These are phyloP conservation scores for Cerastoderma edule DNA, from an alignment of 2,888 invertebrate species.

Conservation along the genomic window DNA sequence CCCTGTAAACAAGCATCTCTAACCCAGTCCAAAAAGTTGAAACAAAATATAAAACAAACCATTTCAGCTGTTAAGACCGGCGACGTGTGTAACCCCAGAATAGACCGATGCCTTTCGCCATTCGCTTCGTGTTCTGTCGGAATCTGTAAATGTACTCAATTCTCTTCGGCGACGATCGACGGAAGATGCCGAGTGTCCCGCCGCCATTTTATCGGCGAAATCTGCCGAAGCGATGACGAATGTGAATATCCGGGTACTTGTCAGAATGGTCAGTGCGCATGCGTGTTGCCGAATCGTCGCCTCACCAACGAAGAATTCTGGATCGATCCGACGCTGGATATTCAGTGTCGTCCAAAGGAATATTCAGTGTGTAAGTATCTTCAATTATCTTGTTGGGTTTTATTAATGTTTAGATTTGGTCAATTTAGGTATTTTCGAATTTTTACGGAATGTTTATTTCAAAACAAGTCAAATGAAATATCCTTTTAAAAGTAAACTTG, in stretches of 20 bases:
- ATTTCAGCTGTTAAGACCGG: slow-evolving; percentile 51
- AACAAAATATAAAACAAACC: neutral
- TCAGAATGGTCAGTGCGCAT: slow-evolving; percentile 60
- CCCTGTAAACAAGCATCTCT: no score
- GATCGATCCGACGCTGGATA: slow-evolving; percentile 61
- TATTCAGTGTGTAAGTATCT: slow-evolving; percentile 61
- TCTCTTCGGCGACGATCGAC: slow-evolving; percentile 60
- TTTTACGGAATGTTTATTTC: no score
- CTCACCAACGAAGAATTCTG: slow-evolving; percentile 65
- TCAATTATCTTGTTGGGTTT: no score
- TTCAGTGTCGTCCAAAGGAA: slow-evolving; percentile 58
- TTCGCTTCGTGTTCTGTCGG: slow-evolving; percentile 61
- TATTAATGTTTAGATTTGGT: no score
- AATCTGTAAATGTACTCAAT: slow-evolving; percentile 59
- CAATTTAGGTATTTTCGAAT: no score
- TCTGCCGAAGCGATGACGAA: slow-evolving; percentile 42
- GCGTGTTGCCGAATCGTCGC: slow-evolving; percentile 56
- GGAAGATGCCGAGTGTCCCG: slow-evolving; percentile 64
- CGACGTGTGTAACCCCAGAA: slow-evolving; percentile 54
- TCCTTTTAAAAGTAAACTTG: no score
- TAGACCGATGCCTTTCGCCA: slow-evolving; percentile 61
- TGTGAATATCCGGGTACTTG: slow-evolving; percentile 67
- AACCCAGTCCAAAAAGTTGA: neutral
- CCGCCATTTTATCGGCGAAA: slow-evolving; percentile 49
- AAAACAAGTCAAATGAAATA: no score